phyloP scores from a whole-genome alignment of 2,888 invertebrate genomes.

The Scelioninae gen. 1 region DNA sequence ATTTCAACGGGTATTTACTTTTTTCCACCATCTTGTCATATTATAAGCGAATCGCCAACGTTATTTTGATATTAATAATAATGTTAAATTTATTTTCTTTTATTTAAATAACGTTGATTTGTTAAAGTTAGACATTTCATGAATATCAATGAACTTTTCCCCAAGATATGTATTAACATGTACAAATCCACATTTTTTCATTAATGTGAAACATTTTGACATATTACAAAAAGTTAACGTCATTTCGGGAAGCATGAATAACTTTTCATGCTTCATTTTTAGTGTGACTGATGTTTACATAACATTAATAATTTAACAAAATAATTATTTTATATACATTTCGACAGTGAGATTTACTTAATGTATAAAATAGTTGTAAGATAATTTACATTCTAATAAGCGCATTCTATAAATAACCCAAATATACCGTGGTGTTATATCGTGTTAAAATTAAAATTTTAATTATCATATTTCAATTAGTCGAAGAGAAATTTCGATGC shows the following conservation, averaged over 20 bases:
- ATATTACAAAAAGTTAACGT: conserved; percentile 1
- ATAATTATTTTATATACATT: no score
- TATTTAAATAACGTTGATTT: neutral
- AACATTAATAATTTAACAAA: conserved; percentile 1
- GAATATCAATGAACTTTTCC: no score
- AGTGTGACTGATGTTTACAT: neutral
- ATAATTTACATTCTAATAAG: no score
- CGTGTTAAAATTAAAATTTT: no score
- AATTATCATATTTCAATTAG: no score
- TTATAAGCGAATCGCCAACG: conserved; percentile 14
- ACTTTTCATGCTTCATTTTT: neutral
- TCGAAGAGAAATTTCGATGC: no score
- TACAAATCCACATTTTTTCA: neutral
- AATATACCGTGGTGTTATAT: no score
- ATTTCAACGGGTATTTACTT: conserved; percentile 22
- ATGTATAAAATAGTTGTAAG: no score
- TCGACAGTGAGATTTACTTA: no score
- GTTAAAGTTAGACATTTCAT: neutral
- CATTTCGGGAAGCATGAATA: conserved; percentile 1
- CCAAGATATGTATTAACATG: no score
- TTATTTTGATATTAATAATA: conserved; percentile 15
- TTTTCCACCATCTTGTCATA: conserved; percentile 25
- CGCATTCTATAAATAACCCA: no score
- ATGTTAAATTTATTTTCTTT: neutral
- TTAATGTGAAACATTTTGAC: neutral